These are phyloP conservation scores for Clupea harengus DNA, from an alignment of 2,113 vertebrate species.

Conservation along the genomic window DNA sequence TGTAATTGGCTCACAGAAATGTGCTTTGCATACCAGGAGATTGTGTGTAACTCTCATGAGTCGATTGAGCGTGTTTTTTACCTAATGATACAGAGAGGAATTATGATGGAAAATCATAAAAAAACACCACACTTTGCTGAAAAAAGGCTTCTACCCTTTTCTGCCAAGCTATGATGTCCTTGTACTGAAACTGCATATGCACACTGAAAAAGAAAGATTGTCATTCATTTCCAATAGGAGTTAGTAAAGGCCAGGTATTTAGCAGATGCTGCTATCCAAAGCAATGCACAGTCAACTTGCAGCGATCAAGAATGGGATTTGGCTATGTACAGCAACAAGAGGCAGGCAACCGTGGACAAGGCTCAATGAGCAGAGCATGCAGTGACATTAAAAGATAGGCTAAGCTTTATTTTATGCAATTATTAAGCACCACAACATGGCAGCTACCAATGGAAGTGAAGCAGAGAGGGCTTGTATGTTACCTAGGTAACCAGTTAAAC, in stretches of 20 bases:
- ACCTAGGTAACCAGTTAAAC: conserved; percentile 1
- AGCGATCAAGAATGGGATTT: too few species aligned
- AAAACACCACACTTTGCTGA: background rate
- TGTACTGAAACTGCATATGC: background rate
- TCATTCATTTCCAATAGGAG: background rate
- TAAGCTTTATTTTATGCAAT: background rate
- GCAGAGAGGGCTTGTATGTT: background rate
- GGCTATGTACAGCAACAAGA: background rate
- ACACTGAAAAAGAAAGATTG: background rate
- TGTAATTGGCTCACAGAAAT: background rate
- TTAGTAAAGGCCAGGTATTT: background rate
- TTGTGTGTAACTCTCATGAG: background rate
- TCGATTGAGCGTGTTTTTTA: background rate
- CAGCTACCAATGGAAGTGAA: background rate
- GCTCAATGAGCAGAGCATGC: background rate
- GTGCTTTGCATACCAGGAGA: background rate
- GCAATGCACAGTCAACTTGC: too few species aligned
- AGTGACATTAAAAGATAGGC: background rate
- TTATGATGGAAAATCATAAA: background rate
- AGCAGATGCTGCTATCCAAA: too few species aligned
- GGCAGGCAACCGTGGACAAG: background rate
- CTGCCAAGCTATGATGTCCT: background rate
- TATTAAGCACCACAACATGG: background rate
- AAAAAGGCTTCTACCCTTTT: background rate
- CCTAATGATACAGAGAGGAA: background rate